Evolutionary conservation across 1,140 invertebrate genomes (phyloP), one percentile per base, ranked within the genome.

Genomic region (Drosophila micromelanica): DNA sequence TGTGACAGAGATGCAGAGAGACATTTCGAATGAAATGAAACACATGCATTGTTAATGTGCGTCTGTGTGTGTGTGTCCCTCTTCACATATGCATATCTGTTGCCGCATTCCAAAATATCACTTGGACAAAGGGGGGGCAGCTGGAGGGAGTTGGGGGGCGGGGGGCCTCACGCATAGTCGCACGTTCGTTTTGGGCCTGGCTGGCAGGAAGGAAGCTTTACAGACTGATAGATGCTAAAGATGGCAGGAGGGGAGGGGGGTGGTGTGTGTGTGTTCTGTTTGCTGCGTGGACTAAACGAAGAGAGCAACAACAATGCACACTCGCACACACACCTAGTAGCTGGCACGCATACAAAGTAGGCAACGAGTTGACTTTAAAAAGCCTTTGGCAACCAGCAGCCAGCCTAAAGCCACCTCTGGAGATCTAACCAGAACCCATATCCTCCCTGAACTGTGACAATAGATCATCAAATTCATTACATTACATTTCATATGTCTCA

Each of bases 381-480:
- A 78, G 57, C 57, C 76, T 67, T 74, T 69, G 27, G 42, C 52
- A 23, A 23, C 20, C 20, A 23, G 3, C 20, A 23, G 20, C 48
- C n/a, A 40, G 54, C 71, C 60, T 75, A 35, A 7, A 35, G 32
- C 32, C 2, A 35, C 32, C 32, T 8, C 6, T 23, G 2, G 20
- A 2, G 8, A 8, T 8, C 32, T 2, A 17, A 1, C 32, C 23
- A 1, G 8, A 8, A n/a, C 5, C 17, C n/a, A n/a, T n/a, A 9
- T 4, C 42, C 8, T 0, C 8, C 8, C 9, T 7, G 11, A 9
- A 12, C 37, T 42, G 38, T 59, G 49, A 87, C 82, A 87, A 89
- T 87, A 87, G 84, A 87, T 87, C 82, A 87, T 87, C 82, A 89
- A 87, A 87, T 87, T 87, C 82, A 87, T 87, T 82, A 82, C 61